Evolutionary conservation across 1,140 invertebrate genomes (phyloP), one percentile per base, ranked within the genome.

Genomic region (Drosophila arawakana): DNA sequence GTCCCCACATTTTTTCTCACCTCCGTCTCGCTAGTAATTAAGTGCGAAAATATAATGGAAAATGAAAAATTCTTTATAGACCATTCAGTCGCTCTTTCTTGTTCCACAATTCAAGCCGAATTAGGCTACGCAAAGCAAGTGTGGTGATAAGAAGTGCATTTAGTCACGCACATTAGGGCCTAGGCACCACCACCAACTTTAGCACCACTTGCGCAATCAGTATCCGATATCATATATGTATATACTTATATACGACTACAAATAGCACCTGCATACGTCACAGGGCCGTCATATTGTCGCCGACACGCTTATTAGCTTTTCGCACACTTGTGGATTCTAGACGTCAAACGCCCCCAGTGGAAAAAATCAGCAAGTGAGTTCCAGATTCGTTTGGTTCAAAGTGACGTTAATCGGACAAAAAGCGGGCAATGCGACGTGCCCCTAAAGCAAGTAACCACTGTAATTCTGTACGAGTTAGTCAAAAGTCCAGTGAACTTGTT

Each of bases 161-260:
- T 80, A 74, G 80, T 83, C 84, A 86, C 80, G 80, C 84, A 88
- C 76, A 73, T 80, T 72, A 55, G 35, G n/a, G 15, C 49, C 21
- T 21, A 9, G 18, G 18, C 18, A 21, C 18, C 18, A 21, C 18
- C 18, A 21, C 18, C 18, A 21, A 1, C 18, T 2, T 21, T 21
- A 2, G 18, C 30, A 50, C 2, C 65, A 69, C 49, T 15, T 35
- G 49, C 52, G 34, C 37, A 30, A 7, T n/a, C 13, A 49, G 50
- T 47, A 69, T 4, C 54, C 41, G 50, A 74, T 47, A 62, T 41
- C 37, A 7, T 37, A 57, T 3, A 18, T 2, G 41, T 5, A 55
- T 50, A 67, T 57, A 57, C 18, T 21, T 50, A 30, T 13, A 55
- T 43, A 43, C 18, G n/a, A 34, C 30, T 44, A 11, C 7, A 7